Base-by-base conservation (phyloP, 2,113 vertebrate species). In the Rhinogobius similis region DNA sequence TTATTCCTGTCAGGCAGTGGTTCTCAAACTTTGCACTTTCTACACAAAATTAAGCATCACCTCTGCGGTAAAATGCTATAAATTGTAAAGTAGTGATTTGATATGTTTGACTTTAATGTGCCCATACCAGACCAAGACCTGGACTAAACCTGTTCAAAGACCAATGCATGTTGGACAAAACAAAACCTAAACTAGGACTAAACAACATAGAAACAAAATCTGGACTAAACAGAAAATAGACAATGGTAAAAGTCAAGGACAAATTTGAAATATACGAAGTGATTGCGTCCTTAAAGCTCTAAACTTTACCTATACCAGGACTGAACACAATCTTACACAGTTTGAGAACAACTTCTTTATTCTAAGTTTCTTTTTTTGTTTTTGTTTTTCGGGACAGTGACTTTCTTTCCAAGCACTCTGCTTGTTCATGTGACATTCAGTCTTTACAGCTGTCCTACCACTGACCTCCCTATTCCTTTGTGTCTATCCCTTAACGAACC, bases 11-110 rank as follows among this genome's bases (percentile, higher is more conserved):
- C 53, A 56, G 10, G 39, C 55, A 58, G 26, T 55, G 52, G 23
- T 55, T 55, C 52, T 55, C 52, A 55, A 55, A 55, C 52, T 55
- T 26, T 55, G 10, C 52, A 26, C 52, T 24, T 55, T 55, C 29
- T 27, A 16, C 55, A 29, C 7, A 58, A 27, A 18, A 7, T 27
- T 27, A 56, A 27, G 24, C 26, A 50, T 50, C 46, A 46, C 43
- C 10, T 21, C 20, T 50, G 44, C 4, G 44, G 6, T 3, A 50
- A 50, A 3, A n/a, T 10, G 21, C 14, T 8, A 55, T 12, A 2
- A 13, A 26, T 14, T 29, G 8, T 29, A 27, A 58, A 58, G 21
- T 55, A 55, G 23, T 12, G 13, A 27, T 58, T 58, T 58, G 23
- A 24, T 53, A 24, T 9, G n/a, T 21, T 1, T 53, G 50, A 55